These are phyloP conservation scores for Pseudoatta argentina DNA, from an alignment of 1,140 invertebrate species.

Conservation along the genomic window DNA sequence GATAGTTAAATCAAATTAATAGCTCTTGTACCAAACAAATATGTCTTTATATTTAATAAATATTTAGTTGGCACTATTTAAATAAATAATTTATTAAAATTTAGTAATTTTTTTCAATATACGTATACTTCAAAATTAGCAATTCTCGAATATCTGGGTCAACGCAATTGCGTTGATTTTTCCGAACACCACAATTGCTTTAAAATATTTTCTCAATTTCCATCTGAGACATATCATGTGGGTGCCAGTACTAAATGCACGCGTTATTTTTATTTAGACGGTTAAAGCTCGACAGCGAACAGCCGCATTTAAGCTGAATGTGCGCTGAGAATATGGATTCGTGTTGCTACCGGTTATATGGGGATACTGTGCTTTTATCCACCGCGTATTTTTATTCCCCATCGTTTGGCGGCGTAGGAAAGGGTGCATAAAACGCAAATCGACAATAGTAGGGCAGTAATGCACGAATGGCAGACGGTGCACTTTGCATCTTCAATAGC, in stretches of 20 bases:
- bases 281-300: not conserved
- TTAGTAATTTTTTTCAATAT: too few species aligned
- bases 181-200: not conserved
- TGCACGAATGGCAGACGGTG: slow-evolving; percentile 49
- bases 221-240: not conserved
- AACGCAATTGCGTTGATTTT: not conserved
- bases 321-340: not conserved
- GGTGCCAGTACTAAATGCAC: not conserved
- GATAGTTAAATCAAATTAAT: too few species aligned
- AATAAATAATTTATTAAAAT: too few species aligned
- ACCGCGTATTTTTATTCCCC: slow-evolving; percentile 32
- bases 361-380: slow-evolving; percentile 25
- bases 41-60: too few species aligned
- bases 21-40: too few species aligned
- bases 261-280: not conserved
- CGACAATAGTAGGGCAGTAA: slow-evolving; percentile 25
- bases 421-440: slow-evolving; percentile 31
- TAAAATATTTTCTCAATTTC: not conserved
- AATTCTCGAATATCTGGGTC: not conserved
- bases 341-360: not conserved
- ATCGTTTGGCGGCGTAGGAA: not conserved
- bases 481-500: slow-evolving; percentile 52
- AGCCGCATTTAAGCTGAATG: not conserved
- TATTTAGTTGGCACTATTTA: too few species aligned
- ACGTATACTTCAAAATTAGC: not conserved